phyloP scores from a whole-genome alignment of 1,140 invertebrate genomes.

The Apis florea region DNA sequence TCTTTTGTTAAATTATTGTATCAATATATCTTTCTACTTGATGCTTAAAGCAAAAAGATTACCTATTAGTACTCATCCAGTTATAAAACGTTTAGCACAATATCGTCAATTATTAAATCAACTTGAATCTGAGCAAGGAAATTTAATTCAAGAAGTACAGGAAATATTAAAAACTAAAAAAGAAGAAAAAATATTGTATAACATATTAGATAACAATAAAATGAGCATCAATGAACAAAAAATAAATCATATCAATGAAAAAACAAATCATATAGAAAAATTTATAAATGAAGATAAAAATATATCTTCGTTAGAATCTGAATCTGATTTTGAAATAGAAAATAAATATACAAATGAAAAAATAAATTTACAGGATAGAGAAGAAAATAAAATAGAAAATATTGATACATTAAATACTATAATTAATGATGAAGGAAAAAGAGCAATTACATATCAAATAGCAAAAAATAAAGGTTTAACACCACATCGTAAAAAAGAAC shows the following conservation, averaged over 20 bases:
- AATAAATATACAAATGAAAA: slow-evolving; percentile 22
- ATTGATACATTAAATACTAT: slow-evolving; percentile 67
- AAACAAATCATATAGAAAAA: slow-evolving; percentile 5
- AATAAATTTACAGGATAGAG: slow-evolving; percentile 50
- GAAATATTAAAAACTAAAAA: slow-evolving; percentile 74
- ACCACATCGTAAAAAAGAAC: slow-evolving; percentile 93
- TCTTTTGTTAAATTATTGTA: slow-evolving; percentile 89
- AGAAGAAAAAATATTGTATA: slow-evolving; percentile 65
- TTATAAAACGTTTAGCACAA: slow-evolving; percentile 90
- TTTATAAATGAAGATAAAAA: neutral
- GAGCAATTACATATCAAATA: slow-evolving; percentile 95
- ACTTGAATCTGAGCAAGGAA: slow-evolving; percentile 85
- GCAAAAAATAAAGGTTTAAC: slow-evolving; percentile 97
- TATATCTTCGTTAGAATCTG: neutral
- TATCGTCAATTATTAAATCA: slow-evolving; percentile 89
- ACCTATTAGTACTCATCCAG: slow-evolving; percentile 89
- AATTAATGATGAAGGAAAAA: slow-evolving; percentile 81
- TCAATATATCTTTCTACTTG: slow-evolving; percentile 93
- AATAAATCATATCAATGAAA: slow-evolving; percentile 26
- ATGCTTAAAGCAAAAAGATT: slow-evolving; percentile 88
- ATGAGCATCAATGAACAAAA: slow-evolving; percentile 25
- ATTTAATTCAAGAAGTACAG: slow-evolving; percentile 79
- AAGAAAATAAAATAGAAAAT: slow-evolving; percentile 72
- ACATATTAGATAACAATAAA: slow-evolving; percentile 56
- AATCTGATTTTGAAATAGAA: neutral